Base-by-base conservation (phyloP, 1,140 invertebrate species). In the Atta colombica region DNA sequence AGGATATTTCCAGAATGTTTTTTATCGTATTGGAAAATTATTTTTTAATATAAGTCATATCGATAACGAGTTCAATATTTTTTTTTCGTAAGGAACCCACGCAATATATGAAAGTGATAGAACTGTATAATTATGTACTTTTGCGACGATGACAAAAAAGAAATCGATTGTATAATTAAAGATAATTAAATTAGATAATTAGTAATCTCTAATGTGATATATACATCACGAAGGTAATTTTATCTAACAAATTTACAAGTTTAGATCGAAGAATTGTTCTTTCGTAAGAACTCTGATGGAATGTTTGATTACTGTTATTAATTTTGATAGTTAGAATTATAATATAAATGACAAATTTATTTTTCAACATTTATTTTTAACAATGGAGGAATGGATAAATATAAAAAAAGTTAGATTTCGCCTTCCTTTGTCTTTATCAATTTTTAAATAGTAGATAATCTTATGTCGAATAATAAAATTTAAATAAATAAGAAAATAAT, bases 181-280 rank as follows among this genome's bases (percentile, higher is more conserved):
- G 72, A 68, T 91, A 92, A 86, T 82, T 65, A 81, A 18, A 35
- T 39, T 88, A 89, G 72, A 51, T 87, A 85, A 71, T 63, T 66
- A 68, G 35, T 91, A 92, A 74, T 89, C 49, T 92, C 87, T 87
- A 91, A 87, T 92, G 88, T 91, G 89, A 91, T 87, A 92, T 90
- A 90, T 39, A 66, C 35, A 89, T 66, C 65, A 55, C 82, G 85
- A 86, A 72, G 75, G 85, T 89, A 91, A 92, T 77, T 93, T 92
- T 93, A 88, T 92, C 90, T 92, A 92, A 90, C 68, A 18, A 89
- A 75, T 91, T 92, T 93, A 91, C 88, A 91, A 87, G 5, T 82
- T 74, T 82, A 60, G 68, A 25, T 61, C 25, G 18, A 25, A 53
- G 25, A 74, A 18, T 78, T 77, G 53, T 90, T 87, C 63, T 61